phyloP scores from a whole-genome alignment of 2,113 vertebrate species.

The Eira barbara region DNA sequence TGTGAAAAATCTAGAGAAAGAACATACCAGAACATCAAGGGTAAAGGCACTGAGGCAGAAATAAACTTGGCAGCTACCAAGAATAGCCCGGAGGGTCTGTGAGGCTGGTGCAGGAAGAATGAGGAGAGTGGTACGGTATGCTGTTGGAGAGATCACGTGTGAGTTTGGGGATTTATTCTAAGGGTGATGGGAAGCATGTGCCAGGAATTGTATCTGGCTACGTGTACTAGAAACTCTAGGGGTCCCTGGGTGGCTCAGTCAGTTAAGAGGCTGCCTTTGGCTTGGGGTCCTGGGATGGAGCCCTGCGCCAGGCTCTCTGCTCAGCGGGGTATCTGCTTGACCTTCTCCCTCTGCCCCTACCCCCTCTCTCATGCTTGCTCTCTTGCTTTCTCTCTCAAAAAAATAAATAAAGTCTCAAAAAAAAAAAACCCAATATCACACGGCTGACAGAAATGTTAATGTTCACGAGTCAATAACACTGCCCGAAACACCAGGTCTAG shows the following conservation, averaged over 20 bases:
- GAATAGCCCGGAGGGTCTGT: not conserved
- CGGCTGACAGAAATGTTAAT: not conserved
- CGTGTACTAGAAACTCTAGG: not conserved
- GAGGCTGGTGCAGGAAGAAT: not conserved
- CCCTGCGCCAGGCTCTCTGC: not conserved
- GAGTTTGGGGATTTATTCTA: not conserved
- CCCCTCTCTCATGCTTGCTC: too few relatives aligned
- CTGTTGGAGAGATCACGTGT: not conserved
- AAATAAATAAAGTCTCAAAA: not conserved
- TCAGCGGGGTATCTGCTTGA: not conserved
- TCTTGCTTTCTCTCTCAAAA: not conserved
- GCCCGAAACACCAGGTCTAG: not conserved
- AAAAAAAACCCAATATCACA: not conserved
- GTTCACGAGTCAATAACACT: not conserved
- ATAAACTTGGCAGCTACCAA: not conserved
- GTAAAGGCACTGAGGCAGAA: not conserved
- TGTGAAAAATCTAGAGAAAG: not conserved
- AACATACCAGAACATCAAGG: not conserved
- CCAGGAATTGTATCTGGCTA: not conserved
- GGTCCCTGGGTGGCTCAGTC: not conserved
- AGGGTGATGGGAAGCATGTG: not conserved
- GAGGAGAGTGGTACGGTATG: not conserved
- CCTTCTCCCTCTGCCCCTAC: not conserved
- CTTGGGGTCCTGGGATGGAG: not conserved
- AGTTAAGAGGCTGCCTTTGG: not conserved